Conservation (phyloP, 2,888 invertebrate genomes). For the Elegia similella region DNA sequence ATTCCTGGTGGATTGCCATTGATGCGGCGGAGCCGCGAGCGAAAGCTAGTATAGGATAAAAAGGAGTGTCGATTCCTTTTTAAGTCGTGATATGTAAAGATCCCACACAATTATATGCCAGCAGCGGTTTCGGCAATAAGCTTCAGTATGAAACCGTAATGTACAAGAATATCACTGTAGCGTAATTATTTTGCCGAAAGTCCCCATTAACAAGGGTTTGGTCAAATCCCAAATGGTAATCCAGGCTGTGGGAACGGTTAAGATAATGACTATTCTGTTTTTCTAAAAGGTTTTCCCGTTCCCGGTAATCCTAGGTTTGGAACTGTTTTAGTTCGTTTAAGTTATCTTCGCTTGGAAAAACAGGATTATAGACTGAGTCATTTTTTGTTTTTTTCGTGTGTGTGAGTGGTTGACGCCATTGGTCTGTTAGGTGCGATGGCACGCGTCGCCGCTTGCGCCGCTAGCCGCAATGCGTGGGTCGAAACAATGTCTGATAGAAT, state of each 20-base stretch:
- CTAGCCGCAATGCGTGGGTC: too few species aligned
- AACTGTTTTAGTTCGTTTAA: neutral
- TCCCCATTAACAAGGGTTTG: conserved; percentile 15
- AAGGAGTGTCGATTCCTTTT: too few species aligned
- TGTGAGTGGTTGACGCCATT: neutral
- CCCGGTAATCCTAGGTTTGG: neutral
- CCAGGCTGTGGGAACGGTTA: neutral
- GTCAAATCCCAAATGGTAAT: conserved; percentile 14
- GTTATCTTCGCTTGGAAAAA: neutral
- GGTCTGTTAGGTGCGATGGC: too few species aligned
- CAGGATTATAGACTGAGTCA: neutral
- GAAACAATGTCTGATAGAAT: too few species aligned
- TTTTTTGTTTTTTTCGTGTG: neutral
- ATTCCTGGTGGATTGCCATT: too few species aligned
- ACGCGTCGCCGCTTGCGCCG: too few species aligned
- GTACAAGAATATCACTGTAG: neutral
- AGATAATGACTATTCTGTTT: conserved; percentile 13
- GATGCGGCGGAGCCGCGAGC: too few species aligned
- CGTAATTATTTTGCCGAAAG: conserved; percentile 9
- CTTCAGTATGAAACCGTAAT: neutral
- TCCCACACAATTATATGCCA: neutral
- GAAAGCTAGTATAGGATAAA: too few species aligned
- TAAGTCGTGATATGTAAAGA: too few species aligned
- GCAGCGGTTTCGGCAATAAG: neutral
- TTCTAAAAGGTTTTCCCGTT: conserved; percentile 4